Percentiles rank a stretch among this genome's conserved stretches.
Evolutionary conservation across 1,140 invertebrate species (phyloP).

Genomic region (Lamellibrachia luymesi): DNA sequence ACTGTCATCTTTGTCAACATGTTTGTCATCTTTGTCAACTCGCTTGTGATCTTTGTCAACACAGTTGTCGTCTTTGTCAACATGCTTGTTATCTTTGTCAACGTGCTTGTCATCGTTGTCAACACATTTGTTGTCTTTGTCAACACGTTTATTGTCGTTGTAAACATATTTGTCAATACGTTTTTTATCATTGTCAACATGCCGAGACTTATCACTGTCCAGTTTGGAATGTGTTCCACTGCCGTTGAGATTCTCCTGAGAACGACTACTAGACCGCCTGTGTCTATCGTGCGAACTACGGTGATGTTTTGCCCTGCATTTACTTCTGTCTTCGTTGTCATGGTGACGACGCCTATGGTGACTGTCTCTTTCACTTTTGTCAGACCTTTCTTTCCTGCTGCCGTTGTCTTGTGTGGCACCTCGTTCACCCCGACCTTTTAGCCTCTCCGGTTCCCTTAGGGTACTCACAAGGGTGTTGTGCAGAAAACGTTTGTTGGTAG

Average conservation of each 20-base stretch:
- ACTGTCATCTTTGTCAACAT: neutral
- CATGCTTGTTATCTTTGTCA: too few relatives aligned
- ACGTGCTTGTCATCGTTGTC: neutral
- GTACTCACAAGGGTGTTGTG: conserved; percentile 10
- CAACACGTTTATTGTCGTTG: neutral
- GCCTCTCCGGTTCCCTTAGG: neutral
- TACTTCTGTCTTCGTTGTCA: neutral
- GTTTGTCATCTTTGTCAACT: neutral
- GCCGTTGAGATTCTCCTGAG: neutral
- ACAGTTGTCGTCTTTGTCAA: neutral
- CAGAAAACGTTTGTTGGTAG: conserved; percentile 10
- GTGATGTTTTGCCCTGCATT: neutral
- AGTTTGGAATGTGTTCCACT: neutral
- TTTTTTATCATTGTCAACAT: neutral
- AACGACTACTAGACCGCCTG: neutral
- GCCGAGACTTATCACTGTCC: neutral
- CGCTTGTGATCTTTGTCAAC: neutral
- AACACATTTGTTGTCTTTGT: neutral
- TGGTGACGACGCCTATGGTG: neutral
- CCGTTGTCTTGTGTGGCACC: neutral
- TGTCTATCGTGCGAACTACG: neutral
- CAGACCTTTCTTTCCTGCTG: neutral
- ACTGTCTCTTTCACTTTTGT: neutral
- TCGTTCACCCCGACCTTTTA: neutral
- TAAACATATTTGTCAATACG: neutral